Percentiles rank a stretch among this genome's conserved stretches.
phyloP scores from a whole-genome alignment of 2,113 vertebrate genomes.

The Ellobius talpinus region DNA sequence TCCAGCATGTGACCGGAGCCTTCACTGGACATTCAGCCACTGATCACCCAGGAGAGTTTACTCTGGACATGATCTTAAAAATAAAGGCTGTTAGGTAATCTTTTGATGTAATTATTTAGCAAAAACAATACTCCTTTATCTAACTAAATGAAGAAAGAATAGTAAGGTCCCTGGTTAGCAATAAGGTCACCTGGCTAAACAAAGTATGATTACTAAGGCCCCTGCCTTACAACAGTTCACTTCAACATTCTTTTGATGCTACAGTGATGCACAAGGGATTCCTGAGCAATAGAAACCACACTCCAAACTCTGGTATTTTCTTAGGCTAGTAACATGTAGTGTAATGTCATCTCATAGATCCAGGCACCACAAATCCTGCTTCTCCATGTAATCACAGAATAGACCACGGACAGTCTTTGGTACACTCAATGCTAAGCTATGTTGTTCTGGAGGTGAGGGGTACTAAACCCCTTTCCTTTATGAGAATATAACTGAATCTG shows the following conservation, averaged over 20 bases:
- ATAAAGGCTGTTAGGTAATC: background rate
- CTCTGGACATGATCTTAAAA: background rate
- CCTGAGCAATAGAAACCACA: background rate
- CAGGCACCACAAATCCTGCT: background rate
- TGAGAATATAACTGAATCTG: too few relatives aligned
- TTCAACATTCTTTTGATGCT: background rate
- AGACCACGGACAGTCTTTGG: background rate
- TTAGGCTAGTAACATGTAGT: background rate
- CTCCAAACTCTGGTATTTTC: background rate
- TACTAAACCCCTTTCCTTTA: background rate
- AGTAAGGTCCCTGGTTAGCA: background rate
- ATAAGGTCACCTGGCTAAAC: background rate
- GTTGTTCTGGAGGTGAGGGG: background rate
- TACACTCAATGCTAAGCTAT: background rate
- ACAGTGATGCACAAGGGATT: background rate
- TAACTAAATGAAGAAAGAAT: background rate
- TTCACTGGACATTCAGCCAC: background rate
- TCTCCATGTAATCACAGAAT: background rate
- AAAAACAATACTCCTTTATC: background rate
- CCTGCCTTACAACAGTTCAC: background rate
- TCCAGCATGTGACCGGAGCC: accelerated
- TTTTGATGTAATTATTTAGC: background rate
- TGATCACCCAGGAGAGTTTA: background rate
- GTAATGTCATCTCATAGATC: background rate
- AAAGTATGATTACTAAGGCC: background rate